A percentile compares a stretch with the other conserved stretches of the same genome.
Evolutionary conservation across 2,113 vertebrate species (phyloP).

Genomic region (Sinocyclocheilus anshuiensis): DNA sequence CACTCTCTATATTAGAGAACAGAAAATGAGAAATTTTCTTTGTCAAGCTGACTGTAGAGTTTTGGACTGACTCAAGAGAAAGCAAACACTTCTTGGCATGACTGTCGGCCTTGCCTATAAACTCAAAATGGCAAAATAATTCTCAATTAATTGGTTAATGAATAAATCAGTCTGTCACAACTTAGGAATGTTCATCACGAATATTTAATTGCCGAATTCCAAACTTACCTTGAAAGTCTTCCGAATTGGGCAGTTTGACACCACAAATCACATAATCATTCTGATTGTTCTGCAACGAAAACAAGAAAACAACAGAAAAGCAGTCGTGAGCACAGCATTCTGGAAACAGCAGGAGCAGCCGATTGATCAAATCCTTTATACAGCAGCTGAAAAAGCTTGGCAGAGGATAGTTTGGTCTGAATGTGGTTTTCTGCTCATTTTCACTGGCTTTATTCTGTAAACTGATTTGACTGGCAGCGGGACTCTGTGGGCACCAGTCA

Average conservation of each 20-base stretch:
- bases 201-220: neutral
- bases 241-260: slow-evolving; percentile 98
- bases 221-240: slow-evolving; percentile 98
- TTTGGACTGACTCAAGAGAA: neutral
- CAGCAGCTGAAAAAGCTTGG: neutral
- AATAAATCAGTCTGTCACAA: neutral
- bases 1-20: neutral
- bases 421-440: slow-evolving; percentile 4
- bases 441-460: slow-evolving; percentile 7
- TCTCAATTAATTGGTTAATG: neutral
- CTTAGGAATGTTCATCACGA: neutral
- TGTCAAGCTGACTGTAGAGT: too few species aligned
- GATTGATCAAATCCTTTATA: neutral
- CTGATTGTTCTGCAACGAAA: slow-evolving; percentile 84
- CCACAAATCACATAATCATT: slow-evolving; percentile 96
- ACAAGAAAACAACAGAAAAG: slow-evolving; percentile 41
- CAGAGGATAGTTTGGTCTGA: slow-evolving; percentile 21
- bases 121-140: too few species aligned
- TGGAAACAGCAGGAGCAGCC: neutral
- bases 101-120: too few species aligned
- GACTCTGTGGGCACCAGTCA: neutral
- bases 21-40: too few species aligned
- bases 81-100: neutral
- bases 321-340: neutral
- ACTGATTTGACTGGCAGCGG: neutral